Evolutionary conservation across 2,797 vertebrate genomes (phyloP), one percentile per base, ranked within the genome.

Genomic region (Pipistrellus kuhlii): DNA sequence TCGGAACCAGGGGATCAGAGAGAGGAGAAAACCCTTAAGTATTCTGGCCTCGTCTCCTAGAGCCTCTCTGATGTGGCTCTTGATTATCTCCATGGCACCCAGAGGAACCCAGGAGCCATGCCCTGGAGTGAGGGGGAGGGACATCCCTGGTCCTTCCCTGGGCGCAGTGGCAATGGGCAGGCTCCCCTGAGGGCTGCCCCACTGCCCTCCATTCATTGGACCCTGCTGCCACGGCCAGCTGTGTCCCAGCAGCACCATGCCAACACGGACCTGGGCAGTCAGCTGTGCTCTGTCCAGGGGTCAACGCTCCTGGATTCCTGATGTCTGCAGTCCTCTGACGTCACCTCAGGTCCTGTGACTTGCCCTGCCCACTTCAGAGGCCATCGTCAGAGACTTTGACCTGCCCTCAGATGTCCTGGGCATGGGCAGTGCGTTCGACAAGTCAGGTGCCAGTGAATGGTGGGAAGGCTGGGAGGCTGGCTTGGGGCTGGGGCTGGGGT

Each of bases 281-380:
- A 89, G 57, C 78, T 90, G 25, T 93, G 87, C 69, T 68, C 91
- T 90, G 88, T 57, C 59, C 87, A 72, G 68, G 51, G 46, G 41
- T 94, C 41, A 92, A 6, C 4, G 48, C 4, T 51, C 64, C 38
- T 35, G 53, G 62, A 59, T 85, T 94, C 94, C 85, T 81, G 93
- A 41, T 95, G 91, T 96, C 81, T 53, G 44, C n/a, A 91, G 73
- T 76, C 9, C 35, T 20, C 81, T 97, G 95, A 97, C 35, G 2
- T 97, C 96, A 96, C 38, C 53, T 81, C 68, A 21, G 80, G 83
- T 97, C 96, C 90, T 89, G 53, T 97, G 96, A 97, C 87, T 89
- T 30, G 55, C 53, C 94, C 25, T 0, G 48, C 95, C 92, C 35
- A 17, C 81, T 88, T 20, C 32, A 25, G 32, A 85, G 75, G 95